phyloP scores from a whole-genome alignment of 2,888 invertebrate species.

The Amphipoea oculea region DNA sequence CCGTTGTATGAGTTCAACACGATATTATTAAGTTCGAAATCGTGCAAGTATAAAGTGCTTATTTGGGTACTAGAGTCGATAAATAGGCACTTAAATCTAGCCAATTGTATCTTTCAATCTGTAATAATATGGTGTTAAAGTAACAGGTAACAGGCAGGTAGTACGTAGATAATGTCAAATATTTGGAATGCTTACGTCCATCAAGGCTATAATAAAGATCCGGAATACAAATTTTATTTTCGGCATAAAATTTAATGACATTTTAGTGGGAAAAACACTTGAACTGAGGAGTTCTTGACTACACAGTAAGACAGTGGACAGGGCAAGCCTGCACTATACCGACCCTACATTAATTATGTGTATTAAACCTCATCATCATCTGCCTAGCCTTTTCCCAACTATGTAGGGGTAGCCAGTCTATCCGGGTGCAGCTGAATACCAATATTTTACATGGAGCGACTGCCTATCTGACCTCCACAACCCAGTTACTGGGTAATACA shows the following conservation, averaged over 20 bases:
- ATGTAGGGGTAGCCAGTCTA: too few species aligned
- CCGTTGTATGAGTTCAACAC: constrained; percentile 18
- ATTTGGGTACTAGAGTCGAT: constrained; percentile 13
- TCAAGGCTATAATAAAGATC: background rate
- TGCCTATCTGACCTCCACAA: too few species aligned
- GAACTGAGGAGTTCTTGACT: background rate
- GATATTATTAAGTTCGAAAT: constrained; percentile 51
- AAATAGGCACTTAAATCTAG: constrained; percentile 27
- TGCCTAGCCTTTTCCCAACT: too few species aligned
- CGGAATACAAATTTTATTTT: background rate
- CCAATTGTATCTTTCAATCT: constrained; percentile 25
- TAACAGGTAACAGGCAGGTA: background rate
- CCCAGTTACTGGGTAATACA: too few species aligned
- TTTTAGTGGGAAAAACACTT: background rate
- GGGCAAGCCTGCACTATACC: background rate
- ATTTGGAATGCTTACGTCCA: background rate
- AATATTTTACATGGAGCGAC: too few species aligned
- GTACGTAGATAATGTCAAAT: constrained; percentile 11
- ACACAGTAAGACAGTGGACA: background rate
- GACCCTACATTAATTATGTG: too few species aligned
- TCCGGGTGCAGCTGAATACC: too few species aligned
- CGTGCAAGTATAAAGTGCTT: constrained; percentile 43
- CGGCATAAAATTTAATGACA: background rate
- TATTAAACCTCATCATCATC: too few species aligned
- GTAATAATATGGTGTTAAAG: constrained; percentile 37